Evolutionary conservation across 2,113 vertebrate species (phyloP), one percentile per base, ranked within the genome.

Genomic region (Podarcis raffonei): DNA sequence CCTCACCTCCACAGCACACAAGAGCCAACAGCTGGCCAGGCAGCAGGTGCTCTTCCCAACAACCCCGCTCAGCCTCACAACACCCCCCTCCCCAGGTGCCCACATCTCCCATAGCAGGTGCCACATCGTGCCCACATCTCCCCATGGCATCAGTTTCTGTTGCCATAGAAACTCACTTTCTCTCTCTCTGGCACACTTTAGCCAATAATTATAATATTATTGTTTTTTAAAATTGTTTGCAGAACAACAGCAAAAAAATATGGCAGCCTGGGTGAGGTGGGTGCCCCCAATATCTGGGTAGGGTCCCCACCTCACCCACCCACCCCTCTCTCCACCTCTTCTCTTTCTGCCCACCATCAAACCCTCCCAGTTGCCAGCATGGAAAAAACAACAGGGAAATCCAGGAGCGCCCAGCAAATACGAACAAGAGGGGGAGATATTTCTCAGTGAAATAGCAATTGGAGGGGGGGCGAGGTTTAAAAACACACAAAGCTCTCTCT

Each of bases 101-200:
- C 62, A 66, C 23, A 5, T 37, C 22, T 25, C 66, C 35, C 27
- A 66, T 27, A 74, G 68, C 35, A 75, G 32, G 81, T 15, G 39
- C 42, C 39, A 57, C 74, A 12, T 13, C 23, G 59, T 66, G 83
- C 65, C 82, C 74, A 22, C n/a, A 20, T 57, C 75, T 35, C 87
- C 84, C 83, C 83, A 32, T 15, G 53, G 88, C 57, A 74, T 80
- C 77, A 15, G 57, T n/a, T 65, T 72, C 30, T 20, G 88, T 89
- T 89, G 27, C 88, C n/a, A 86, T 89, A 66, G 88, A 86, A 57
- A 89, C 30, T 23, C 48, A 20, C 86, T 59, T 27, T 25, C 23
- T 25, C 20, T 7, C 39, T 1, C 16, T 12, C 23, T 9, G 15
- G 57, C 32, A 37, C n/a, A 62, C 80, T 57, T 81, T 15, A 12